Percentiles rank a stretch among this genome's conserved stretches.
These are phyloP conservation scores for Papilio glaucus DNA, from an alignment of 1,140 invertebrate genomes.

Conservation along the genomic window DNA sequence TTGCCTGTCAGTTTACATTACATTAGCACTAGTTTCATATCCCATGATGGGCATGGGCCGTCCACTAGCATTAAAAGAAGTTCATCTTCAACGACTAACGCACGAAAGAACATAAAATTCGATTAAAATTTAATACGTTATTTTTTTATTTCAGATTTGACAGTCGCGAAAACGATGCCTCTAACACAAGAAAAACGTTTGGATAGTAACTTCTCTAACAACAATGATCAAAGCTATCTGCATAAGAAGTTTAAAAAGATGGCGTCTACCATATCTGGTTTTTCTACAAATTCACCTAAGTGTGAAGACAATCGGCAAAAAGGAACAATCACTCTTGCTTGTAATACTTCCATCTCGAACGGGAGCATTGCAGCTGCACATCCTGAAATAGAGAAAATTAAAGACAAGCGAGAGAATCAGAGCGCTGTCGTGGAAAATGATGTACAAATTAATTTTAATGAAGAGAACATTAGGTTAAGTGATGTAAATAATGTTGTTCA, in stretches of 20 bases:
- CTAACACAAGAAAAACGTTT: slow-evolving; percentile 79
- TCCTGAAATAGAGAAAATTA: slow-evolving; percentile 79
- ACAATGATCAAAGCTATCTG: slow-evolving; percentile 90
- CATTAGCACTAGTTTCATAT: not conserved
- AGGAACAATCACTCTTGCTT: slow-evolving; percentile 56
- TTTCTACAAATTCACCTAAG: slow-evolving; percentile 68
- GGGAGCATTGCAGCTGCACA: slow-evolving; percentile 77
- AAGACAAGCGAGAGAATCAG: slow-evolving; percentile 62
- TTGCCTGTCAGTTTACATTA: too few relatives aligned
- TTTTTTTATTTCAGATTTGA: slow-evolving; percentile 72
- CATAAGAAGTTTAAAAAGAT: slow-evolving; percentile 96
- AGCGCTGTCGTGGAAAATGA: slow-evolving; percentile 68
- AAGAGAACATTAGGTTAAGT: slow-evolving; percentile 79
- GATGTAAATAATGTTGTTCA: slow-evolving; percentile 80
- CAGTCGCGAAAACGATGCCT: slow-evolving; percentile 76
- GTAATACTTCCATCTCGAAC: slow-evolving; percentile 72
- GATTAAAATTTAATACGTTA: slow-evolving; percentile 25
- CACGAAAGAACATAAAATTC: not conserved
- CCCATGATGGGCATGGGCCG: not conserved
- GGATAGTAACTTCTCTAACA: slow-evolving; percentile 81
- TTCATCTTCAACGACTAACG: not conserved
- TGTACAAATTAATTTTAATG: slow-evolving; percentile 84
- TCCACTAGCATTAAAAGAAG: too few relatives aligned
- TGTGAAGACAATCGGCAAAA: slow-evolving; percentile 70
- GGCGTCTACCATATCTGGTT: slow-evolving; percentile 85